Conservation (phyloP, 2,113 vertebrate species). For the Channa maculata region DNA sequence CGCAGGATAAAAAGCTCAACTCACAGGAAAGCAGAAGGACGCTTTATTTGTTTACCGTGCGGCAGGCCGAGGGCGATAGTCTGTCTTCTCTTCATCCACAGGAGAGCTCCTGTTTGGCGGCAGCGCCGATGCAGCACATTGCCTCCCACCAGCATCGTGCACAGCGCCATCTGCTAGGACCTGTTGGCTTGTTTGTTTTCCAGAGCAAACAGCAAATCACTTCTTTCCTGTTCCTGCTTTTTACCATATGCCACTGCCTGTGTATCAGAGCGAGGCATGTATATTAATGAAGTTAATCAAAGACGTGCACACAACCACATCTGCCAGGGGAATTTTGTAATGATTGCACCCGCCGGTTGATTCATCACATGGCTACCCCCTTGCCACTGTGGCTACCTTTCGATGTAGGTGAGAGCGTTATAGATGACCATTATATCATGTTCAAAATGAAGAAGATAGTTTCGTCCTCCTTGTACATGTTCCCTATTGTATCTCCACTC, state of each 20-base stretch:
- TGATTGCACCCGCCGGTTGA: slow-evolving; percentile 60
- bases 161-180: slow-evolving; percentile 96
- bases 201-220: slow-evolving; percentile 98
- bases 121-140: slow-evolving; percentile 72
- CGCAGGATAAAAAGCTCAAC: slow-evolving; percentile 76
- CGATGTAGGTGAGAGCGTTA: slow-evolving; percentile 16
- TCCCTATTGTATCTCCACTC: neutral
- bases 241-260: slow-evolving; percentile 96
- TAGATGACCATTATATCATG: slow-evolving; percentile 3
- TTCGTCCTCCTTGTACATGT: neutral
- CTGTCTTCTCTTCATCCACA: slow-evolving; percentile 77
- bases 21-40: slow-evolving; percentile 76
- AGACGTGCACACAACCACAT: slow-evolving; percentile 78
- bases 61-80: slow-evolving; percentile 80
- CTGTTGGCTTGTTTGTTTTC: slow-evolving; percentile 99
- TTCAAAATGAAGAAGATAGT: too few relatives aligned
- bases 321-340: slow-evolving; percentile 73
- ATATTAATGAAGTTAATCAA: slow-evolving; percentile 98
- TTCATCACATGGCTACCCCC: slow-evolving; percentile 55
- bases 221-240: slow-evolving; percentile 95
- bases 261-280: slow-evolving; percentile 94
- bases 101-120: slow-evolving; percentile 77
- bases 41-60: slow-evolving; percentile 83
- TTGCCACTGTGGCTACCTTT: slow-evolving; percentile 38
- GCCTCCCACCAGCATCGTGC: slow-evolving; percentile 88